Conservation (phyloP, 2,113 vertebrate genomes). For the Anguilla japonica region DNA sequence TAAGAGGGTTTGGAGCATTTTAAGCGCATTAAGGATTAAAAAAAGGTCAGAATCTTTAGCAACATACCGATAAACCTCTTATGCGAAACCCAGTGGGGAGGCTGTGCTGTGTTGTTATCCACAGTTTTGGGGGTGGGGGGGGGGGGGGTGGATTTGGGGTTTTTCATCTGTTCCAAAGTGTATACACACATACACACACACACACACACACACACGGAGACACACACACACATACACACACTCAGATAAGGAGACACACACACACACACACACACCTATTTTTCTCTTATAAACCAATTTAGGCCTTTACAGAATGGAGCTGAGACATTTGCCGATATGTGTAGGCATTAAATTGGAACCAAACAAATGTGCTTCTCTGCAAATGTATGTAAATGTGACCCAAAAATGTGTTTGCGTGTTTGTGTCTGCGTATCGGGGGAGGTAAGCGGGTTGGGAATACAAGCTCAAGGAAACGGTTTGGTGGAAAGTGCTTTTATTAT, state of each 20-base stretch:
- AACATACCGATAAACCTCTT: constrained; percentile 79
- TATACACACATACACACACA: background rate
- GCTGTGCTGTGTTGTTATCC: constrained; percentile 67
- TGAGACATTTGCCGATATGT: background rate
- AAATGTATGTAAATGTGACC: background rate
- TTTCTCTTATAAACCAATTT: background rate
- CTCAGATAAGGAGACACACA: constrained; percentile 16
- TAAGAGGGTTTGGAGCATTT: constrained; percentile 74
- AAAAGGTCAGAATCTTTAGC: constrained; percentile 81
- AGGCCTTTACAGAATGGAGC: constrained; percentile 33
- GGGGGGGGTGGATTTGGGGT: constrained; percentile 42
- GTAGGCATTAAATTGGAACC: background rate
- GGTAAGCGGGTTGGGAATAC: too few species aligned
- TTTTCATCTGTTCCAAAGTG: constrained; percentile 67
- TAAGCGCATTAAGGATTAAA: constrained; percentile 80
- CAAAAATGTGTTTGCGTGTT: constrained; percentile 1
- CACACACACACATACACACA: constrained; percentile 29
- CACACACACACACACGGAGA: constrained; percentile 23
- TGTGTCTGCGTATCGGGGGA: constrained; percentile 11
- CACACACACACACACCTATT: constrained; percentile 28
- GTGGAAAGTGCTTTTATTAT: too few species aligned
- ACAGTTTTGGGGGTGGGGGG: constrained; percentile 58
- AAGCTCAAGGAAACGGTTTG: too few species aligned
- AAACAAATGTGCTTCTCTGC: background rate
- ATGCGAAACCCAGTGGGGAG: constrained; percentile 75